Conservation (phyloP, 2,888 invertebrate genomes). For the Sympetrum striolatum region DNA sequence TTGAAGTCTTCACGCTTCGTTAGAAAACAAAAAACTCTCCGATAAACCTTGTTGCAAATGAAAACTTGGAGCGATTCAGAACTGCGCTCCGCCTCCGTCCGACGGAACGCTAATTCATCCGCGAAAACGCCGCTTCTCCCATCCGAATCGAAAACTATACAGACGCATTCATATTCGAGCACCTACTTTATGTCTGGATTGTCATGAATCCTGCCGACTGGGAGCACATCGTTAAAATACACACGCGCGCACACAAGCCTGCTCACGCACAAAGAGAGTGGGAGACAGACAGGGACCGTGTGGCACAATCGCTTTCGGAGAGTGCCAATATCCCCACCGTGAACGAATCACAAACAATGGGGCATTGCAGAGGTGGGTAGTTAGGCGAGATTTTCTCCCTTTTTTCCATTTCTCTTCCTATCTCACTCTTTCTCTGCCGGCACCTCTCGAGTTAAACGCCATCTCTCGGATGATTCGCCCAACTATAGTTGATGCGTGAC, state of each 20-base stretch:
- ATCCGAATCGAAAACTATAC: background rate
- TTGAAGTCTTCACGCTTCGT: background rate
- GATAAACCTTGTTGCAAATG: background rate
- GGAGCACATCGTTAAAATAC: conserved; percentile 33
- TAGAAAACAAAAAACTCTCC: background rate
- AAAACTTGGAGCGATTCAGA: background rate
- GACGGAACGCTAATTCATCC: background rate
- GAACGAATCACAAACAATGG: conserved; percentile 42
- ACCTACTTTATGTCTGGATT: conserved; percentile 23
- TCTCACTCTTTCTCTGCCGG: background rate
- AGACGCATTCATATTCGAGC: conserved; percentile 39
- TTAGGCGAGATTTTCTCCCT: background rate
- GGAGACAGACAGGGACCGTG: background rate
- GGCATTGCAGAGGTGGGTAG: background rate
- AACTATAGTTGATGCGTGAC: background rate
- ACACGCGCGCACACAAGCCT: background rate
- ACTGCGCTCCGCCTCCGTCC: background rate
- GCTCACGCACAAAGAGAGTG: background rate
- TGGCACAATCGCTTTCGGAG: conserved; percentile 30
- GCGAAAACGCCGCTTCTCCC: background rate
- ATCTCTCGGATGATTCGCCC: background rate
- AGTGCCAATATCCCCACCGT: conserved; percentile 11
- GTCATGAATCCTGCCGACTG: conserved; percentile 29
- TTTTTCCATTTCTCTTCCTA: background rate
- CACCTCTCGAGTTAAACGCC: background rate